These are phyloP conservation scores for Ichneumoninae sp. DNA, from an alignment of 2,888 invertebrate genomes.

Conservation along the genomic window DNA sequence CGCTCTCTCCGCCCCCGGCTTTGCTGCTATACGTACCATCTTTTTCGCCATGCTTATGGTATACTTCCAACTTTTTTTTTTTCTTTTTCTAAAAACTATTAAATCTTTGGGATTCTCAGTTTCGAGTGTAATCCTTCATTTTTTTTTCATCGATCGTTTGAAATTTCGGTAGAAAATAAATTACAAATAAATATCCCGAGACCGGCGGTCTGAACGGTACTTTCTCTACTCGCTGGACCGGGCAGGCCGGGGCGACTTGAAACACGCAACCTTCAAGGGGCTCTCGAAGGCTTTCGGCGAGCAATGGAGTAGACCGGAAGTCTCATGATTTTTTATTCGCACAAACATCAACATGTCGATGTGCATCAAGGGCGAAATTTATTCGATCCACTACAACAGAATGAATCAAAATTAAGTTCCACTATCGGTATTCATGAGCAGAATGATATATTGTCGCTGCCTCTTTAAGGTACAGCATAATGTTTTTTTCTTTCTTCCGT, in stretches of 20 bases:
- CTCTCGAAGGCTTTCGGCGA: too few relatives aligned
- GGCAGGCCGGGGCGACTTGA: neutral
- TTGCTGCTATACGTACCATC: neutral
- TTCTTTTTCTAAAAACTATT: neutral
- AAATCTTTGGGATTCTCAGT: neutral
- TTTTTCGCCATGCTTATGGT: neutral
- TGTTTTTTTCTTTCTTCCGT: too few relatives aligned
- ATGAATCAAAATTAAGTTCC: too few relatives aligned
- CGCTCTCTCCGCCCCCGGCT: slow-evolving; percentile 42
- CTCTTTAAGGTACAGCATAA: too few relatives aligned
- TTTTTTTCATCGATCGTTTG: neutral
- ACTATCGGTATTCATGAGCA: too few relatives aligned
- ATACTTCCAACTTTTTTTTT: neutral
- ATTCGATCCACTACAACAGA: too few relatives aligned
- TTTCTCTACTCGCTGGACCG: neutral
- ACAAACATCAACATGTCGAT: too few relatives aligned
- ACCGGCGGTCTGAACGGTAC: neutral
- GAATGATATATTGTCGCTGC: too few relatives aligned
- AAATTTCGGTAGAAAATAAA: neutral
- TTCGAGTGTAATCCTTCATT: neutral
- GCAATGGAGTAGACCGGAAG: too few relatives aligned
- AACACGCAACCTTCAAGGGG: neutral
- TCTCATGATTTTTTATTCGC: too few relatives aligned
- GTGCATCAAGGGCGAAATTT: too few relatives aligned
- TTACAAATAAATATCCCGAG: neutral